Base-by-base conservation (phyloP, 2,113 vertebrate genomes). In the Phyllostomus discolor region DNA sequence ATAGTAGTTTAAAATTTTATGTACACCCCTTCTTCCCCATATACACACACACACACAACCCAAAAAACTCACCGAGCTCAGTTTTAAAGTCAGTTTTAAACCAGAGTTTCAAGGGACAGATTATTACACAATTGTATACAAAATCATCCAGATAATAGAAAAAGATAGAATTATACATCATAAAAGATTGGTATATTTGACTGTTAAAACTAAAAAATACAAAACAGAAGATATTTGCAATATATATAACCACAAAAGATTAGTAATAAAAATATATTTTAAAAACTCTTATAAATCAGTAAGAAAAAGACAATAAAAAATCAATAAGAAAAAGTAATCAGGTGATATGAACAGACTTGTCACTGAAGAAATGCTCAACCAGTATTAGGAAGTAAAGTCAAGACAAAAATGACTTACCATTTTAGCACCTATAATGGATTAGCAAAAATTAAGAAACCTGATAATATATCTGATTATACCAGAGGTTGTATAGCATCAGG, bases 51-150 rank as follows among this genome's bases (percentile, higher is more conserved):
- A 10, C 15, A 46, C 73, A 76, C 12, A 48, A 35, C 11, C 46
- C 75, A 20, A 35, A 84, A 84, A 83, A 46, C 7, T 17, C 22
- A 70, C 1, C 19, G 43, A 86, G 8, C 57, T 31, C 20, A 73
- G 76, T 73, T 82, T 92, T 96, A 22, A 82, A 79, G 33, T 72
- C 24, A 88, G 3, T 89, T 67, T 95, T 79, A 96, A 82, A 50
- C 69, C 76, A 75, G 41, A 76, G 35, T 93, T 92, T 91, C n/a
- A 96, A 80, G 38, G 35, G 85, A 73, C 16, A 81, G 17, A 59
- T 94, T 93, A 50, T 59, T 88, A 16, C 19, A 24, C 16, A 91
- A 2, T 85, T 8, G 88, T 92, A 70, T 35, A 72, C 4, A 83
- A 35, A 90, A 73, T 79, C 24, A 72, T 72, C 31, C 10, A 83